phyloP scores from a whole-genome alignment of 2,113 vertebrate species.

The Triplophysa dalaica region DNA sequence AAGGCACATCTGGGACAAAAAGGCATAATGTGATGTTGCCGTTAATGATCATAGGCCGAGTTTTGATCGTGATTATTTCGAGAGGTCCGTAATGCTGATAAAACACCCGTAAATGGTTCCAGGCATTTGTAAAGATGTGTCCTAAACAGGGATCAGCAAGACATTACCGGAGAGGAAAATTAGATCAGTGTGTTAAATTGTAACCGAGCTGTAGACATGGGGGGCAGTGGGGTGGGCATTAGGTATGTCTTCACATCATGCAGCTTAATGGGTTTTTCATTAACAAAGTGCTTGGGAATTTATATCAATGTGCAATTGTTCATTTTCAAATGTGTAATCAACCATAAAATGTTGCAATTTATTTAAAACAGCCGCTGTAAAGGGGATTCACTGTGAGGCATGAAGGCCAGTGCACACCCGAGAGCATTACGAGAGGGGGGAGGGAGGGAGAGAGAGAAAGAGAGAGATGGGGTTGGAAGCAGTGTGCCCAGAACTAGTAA shows the following conservation, averaged over 20 bases:
- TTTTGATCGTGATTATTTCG: conserved; percentile 68
- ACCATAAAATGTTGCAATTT: conserved; percentile 43
- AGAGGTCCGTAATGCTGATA: conserved; percentile 28
- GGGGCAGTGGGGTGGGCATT: background rate
- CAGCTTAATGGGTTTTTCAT: conserved; percentile 40
- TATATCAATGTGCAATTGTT: conserved; percentile 44
- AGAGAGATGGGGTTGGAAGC: background rate
- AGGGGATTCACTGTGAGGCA: conserved; percentile 19
- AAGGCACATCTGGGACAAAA: conserved; percentile 66
- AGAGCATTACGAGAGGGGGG: background rate
- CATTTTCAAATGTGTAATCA: conserved; percentile 47
- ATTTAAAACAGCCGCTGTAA: conserved; percentile 27
- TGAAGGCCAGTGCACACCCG: conserved; percentile 15
- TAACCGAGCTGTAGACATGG: background rate
- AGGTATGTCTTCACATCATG: conserved; percentile 32
- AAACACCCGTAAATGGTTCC: background rate
- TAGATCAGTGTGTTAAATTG: conserved; percentile 49
- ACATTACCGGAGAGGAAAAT: conserved; percentile 44
- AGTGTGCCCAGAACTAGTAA: conserved; percentile 20
- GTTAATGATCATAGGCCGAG: conserved; percentile 63
- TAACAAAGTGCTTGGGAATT: conserved; percentile 37
- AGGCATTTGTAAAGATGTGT: conserved; percentile 20
- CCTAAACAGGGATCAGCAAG: conserved; percentile 1
- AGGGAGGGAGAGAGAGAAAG: background rate
- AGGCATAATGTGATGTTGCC: conserved; percentile 61